Evolutionary conservation across 2,797 vertebrate species (phyloP).

Genomic region (Intellagama lesueurii): DNA sequence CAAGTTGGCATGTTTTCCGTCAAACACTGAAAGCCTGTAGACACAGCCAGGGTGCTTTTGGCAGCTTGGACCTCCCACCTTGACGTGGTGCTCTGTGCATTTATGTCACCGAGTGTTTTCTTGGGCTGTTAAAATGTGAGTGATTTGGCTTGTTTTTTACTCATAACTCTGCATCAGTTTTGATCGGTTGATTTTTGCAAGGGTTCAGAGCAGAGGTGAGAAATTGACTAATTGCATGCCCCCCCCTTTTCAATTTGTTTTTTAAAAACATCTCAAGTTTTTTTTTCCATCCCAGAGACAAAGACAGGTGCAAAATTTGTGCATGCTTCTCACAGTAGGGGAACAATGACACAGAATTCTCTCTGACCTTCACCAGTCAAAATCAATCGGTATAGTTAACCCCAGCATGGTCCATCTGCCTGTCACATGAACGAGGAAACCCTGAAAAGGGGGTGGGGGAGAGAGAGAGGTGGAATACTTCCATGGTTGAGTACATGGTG

Average conservation of each 20-base stretch:
- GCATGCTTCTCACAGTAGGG: too few relatives aligned
- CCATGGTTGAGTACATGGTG: too few relatives aligned
- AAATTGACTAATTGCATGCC: not conserved
- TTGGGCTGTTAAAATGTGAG: conserved; percentile 38
- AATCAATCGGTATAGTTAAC: not conserved
- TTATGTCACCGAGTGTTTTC: conserved; percentile 53
- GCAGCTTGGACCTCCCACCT: conserved; percentile 23
- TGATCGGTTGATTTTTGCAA: conserved; percentile 13
- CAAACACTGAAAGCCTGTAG: conserved; percentile 54
- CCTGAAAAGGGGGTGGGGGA: too few relatives aligned
- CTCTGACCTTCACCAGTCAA: not conserved
- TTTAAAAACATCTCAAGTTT: not conserved
- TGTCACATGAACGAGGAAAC: too few relatives aligned
- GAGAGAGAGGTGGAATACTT: too few relatives aligned
- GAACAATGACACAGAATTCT: too few relatives aligned
- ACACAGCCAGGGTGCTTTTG: not conserved
- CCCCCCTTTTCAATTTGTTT: not conserved
- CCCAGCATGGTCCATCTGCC: too few relatives aligned
- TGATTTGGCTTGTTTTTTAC: conserved; percentile 43
- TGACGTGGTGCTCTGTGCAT: not conserved
- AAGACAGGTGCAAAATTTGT: not conserved
- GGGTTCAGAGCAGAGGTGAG: conserved; percentile 22
- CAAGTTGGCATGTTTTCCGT: conserved; percentile 61
- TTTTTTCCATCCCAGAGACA: not conserved
- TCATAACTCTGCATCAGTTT: conserved; percentile 56